These are phyloP conservation scores for Bufotes viridis DNA, from an alignment of 2,797 vertebrate species.

Conservation along the genomic window DNA sequence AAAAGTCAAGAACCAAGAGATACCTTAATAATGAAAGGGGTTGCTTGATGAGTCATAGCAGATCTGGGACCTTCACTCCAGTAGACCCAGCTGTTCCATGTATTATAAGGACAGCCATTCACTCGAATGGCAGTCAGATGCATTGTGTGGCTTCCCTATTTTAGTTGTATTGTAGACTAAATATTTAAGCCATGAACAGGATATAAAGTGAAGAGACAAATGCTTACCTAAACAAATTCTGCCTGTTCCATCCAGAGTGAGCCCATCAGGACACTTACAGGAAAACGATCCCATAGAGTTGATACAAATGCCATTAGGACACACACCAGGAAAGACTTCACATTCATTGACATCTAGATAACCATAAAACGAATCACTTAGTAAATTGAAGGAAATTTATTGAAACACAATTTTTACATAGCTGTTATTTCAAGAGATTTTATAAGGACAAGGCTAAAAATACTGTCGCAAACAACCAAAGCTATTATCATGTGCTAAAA, in stretches of 20 bases:
- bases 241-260: conserved; percentile 76
- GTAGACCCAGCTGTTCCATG: too few species aligned
- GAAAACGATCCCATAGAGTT: conserved; percentile 79
- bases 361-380: conserved; percentile 17
- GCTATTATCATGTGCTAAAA: not conserved
- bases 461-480: not conserved
- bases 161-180: not conserved
- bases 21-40: too few species aligned
- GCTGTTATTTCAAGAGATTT: not conserved
- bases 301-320: conserved; percentile 74
- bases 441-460: not conserved
- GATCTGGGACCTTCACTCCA: not conserved
- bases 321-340: conserved; percentile 78
- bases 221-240: conserved; percentile 77
- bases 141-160: not conserved
- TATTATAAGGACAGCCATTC: too few species aligned
- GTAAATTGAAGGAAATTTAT: not conserved
- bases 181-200: not conserved
- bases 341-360: conserved; percentile 79
- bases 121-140: not conserved
- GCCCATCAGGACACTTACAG: conserved; percentile 76
- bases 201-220: not conserved
- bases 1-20: too few species aligned
- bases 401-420: not conserved
- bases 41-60: too few species aligned